phyloP scores from a whole-genome alignment of 1,140 invertebrate species.

The Drosophila grimshawi region DNA sequence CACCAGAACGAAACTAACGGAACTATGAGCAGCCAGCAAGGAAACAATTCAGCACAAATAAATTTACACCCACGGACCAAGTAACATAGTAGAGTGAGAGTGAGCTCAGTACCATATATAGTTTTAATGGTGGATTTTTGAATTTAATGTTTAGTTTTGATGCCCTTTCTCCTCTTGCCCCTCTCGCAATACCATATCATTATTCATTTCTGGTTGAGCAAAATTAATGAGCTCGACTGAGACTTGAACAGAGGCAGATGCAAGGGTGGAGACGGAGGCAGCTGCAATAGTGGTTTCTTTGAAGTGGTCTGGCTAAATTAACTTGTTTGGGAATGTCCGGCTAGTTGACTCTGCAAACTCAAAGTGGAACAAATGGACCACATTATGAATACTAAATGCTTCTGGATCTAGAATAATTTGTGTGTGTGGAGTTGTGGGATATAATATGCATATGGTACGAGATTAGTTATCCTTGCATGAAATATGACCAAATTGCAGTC shows the following conservation, averaged over 20 bases:
- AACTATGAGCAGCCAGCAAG: constrained; percentile 23
- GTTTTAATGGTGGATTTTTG: constrained; percentile 56
- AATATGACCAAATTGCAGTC: neutral
- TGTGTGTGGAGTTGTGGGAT: constrained; percentile 14
- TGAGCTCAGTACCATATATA: constrained; percentile 24
- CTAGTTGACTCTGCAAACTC: constrained; percentile 27
- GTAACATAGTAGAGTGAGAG: constrained; percentile 6
- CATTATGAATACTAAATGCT: constrained; percentile 3
- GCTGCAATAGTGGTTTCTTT: constrained; percentile 35
- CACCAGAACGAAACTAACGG: constrained; percentile 17
- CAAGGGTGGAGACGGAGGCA: neutral
- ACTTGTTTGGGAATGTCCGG: constrained; percentile 27
- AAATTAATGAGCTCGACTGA: constrained; percentile 59
- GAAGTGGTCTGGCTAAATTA: constrained; percentile 41
- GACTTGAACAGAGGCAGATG: neutral
- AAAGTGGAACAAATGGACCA: constrained; percentile 18
- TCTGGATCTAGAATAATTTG: constrained; percentile 2
- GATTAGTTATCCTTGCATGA: neutral
- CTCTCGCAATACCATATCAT: constrained; percentile 40
- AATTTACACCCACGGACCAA: constrained; percentile 7
- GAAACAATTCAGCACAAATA: constrained; percentile 11
- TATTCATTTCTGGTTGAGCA: constrained; percentile 65
- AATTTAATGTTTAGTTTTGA: constrained; percentile 34
- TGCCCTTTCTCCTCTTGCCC: neutral
- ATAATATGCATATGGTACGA: neutral